Percentiles rank a stretch among this genome's conserved stretches.
These are phyloP conservation scores for Podiceps cristatus DNA, from an alignment of 2,113 vertebrate species.

Conservation along the genomic window DNA sequence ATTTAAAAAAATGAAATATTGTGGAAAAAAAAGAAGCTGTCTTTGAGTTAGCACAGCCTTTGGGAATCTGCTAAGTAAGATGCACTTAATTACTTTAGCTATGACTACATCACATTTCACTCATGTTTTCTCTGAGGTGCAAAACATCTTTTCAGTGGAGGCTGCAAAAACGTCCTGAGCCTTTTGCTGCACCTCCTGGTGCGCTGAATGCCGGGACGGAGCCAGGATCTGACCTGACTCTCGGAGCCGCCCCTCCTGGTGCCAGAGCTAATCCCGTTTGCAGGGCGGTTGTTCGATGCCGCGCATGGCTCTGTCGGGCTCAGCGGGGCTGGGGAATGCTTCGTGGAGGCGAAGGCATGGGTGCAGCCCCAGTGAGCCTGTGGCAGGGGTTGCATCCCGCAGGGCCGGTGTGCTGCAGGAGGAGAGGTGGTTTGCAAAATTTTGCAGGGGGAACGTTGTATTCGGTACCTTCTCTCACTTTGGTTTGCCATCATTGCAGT, in stretches of 20 bases:
- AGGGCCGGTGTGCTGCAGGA: not conserved
- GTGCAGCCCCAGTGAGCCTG: not conserved
- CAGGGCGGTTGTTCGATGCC: not conserved
- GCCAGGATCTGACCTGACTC: not conserved
- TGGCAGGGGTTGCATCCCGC: not conserved
- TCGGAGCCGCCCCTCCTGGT: fast-evolving
- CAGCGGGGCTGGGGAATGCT: not conserved
- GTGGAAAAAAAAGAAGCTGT: not conserved
- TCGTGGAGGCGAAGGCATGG: fast-evolving
- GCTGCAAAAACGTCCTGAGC: not conserved
- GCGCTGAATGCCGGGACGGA: fast-evolving
- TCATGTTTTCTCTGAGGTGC: slow-evolving; percentile 35
- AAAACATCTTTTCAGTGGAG: not conserved
- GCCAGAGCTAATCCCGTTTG: fast-evolving
- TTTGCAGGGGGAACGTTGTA: fast-evolving
- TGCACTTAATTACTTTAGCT: slow-evolving; percentile 58
- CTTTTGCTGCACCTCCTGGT: not conserved
- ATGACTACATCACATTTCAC: slow-evolving; percentile 2
- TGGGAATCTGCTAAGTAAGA: slow-evolving; percentile 61
- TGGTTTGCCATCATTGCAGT: not conserved
- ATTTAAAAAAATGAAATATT: slow-evolving; percentile 4
- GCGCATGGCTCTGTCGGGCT: fast-evolving
- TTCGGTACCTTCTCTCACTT: not conserved
- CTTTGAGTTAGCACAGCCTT: slow-evolving; percentile 48
- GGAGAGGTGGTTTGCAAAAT: not conserved